phyloP scores from a whole-genome alignment of 2,113 vertebrate species.

The Cinclus cinclus region DNA sequence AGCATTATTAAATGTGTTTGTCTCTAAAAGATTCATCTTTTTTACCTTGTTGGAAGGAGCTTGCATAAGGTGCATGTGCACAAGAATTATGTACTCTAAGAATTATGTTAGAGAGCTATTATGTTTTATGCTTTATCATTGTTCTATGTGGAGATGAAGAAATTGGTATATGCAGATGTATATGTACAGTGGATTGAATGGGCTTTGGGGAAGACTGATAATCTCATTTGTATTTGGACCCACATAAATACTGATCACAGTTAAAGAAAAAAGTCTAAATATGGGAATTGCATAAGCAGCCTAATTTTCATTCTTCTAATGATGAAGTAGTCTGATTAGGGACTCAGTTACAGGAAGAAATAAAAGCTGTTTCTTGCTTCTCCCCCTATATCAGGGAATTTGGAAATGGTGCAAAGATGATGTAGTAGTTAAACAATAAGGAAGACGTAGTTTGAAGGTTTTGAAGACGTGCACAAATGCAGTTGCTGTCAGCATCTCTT shows the following conservation, averaged over 20 bases:
- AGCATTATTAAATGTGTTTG: background rate
- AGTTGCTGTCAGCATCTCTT: background rate
- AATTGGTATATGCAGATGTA: background rate
- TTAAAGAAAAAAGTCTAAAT: background rate
- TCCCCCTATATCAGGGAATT: background rate
- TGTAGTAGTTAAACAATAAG: background rate
- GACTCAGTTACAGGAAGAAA: slow-evolving; percentile 5
- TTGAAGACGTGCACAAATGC: background rate
- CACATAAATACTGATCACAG: background rate
- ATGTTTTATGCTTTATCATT: background rate
- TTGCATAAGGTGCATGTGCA: background rate
- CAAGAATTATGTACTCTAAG: background rate
- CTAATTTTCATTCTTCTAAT: background rate
- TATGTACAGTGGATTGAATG: background rate
- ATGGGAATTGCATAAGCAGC: background rate
- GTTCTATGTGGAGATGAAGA: background rate
- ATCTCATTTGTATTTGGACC: background rate
- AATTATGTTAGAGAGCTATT: background rate
- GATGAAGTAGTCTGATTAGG: background rate
- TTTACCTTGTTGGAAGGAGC: background rate
- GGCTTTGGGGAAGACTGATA: background rate
- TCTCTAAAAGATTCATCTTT: background rate
- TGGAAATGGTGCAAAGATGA: background rate
- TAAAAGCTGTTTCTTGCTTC: background rate
- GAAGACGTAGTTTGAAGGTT: background rate